A percentile compares a stretch with the other conserved stretches of the same genome.
These are phyloP conservation scores for Megaustenia siamemsis DNA, from an alignment of 2,888 invertebrate genomes.

Conservation along the genomic window DNA sequence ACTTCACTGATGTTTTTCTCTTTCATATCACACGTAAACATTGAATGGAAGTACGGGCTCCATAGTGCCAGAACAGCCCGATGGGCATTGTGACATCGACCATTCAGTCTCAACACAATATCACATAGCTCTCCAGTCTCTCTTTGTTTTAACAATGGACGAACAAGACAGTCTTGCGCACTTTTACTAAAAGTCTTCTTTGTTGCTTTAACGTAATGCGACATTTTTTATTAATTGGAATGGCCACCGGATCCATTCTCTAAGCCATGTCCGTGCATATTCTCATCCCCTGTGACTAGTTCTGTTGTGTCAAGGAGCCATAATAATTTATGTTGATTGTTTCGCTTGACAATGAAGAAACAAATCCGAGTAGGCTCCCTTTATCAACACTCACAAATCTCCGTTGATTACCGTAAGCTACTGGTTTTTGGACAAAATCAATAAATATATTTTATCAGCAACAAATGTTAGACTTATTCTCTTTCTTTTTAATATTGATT, in stretches of 20 bases:
- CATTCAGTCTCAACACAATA: constrained; percentile 71
- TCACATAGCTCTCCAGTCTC: constrained; percentile 78
- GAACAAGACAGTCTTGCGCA: constrained; percentile 72
- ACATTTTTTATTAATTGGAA: constrained; percentile 61
- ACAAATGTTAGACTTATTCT: not conserved
- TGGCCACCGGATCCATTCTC: not conserved
- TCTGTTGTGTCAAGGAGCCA: not conserved
- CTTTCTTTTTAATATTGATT: not conserved
- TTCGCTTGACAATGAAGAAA: constrained; percentile 36
- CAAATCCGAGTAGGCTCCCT: constrained; percentile 38
- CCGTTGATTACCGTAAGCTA: not conserved
- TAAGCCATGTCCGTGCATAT: constrained; percentile 7
- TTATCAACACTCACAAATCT: not conserved
- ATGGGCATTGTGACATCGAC: constrained; percentile 70
- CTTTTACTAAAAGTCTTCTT: constrained; percentile 73
- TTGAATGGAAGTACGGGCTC: constrained; percentile 78
- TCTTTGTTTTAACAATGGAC: constrained; percentile 72
- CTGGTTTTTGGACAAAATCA: no score
- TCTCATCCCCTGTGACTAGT: not conserved
- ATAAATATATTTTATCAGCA: no score
- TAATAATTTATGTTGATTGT: constrained; percentile 56
- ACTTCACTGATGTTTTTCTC: constrained; percentile 71
- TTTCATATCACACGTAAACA: constrained; percentile 78
- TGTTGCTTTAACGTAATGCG: constrained; percentile 74
- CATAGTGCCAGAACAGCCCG: constrained; percentile 75